Percentiles rank a stretch among this genome's conserved stretches.
Conservation (phyloP, 2,797 vertebrate genomes). For the Hydrolagus colliei region DNA sequence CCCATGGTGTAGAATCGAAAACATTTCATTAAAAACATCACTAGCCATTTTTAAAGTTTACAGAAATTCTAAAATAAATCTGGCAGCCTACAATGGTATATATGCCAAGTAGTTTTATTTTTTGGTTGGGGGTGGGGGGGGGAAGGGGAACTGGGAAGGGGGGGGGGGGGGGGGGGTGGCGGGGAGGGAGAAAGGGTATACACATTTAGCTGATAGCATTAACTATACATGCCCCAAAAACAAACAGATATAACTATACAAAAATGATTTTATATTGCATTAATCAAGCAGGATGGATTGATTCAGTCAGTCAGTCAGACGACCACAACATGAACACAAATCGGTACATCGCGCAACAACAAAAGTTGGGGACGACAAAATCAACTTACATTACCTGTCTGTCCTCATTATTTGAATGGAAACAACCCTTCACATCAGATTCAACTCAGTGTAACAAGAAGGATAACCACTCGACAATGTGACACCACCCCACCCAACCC, state of each 20-base stretch:
- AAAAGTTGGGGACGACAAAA: no score
- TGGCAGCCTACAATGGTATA: not conserved
- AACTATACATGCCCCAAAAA: slow-evolving; percentile 17
- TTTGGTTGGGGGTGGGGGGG: slow-evolving; percentile 8
- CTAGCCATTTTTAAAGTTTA: not conserved
- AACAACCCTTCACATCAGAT: no score
- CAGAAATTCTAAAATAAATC: not conserved
- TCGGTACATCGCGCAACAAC: no score
- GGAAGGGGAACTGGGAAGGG: no score
- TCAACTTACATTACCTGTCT: not conserved
- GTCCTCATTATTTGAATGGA: not conserved
- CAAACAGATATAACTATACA: not conserved
- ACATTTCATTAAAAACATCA: slow-evolving; percentile 6
- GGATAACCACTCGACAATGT: slow-evolving; percentile 15
- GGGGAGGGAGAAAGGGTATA: no score
- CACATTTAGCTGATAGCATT: slow-evolving; percentile 8
- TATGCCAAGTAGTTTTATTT: slow-evolving; percentile 21
- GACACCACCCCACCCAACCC: not conserved
- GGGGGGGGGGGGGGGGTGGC: no score
- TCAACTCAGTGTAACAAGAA: not conserved
- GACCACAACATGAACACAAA: no score
- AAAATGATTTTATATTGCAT: not conserved
- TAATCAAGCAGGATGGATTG: not conserved
- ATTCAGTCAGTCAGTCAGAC: no score
- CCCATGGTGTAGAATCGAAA: not conserved